Evolutionary conservation across 2,888 invertebrate genomes (phyloP), one percentile per base, ranked within the genome.

Genomic region (Andrena chrysosceles): DNA sequence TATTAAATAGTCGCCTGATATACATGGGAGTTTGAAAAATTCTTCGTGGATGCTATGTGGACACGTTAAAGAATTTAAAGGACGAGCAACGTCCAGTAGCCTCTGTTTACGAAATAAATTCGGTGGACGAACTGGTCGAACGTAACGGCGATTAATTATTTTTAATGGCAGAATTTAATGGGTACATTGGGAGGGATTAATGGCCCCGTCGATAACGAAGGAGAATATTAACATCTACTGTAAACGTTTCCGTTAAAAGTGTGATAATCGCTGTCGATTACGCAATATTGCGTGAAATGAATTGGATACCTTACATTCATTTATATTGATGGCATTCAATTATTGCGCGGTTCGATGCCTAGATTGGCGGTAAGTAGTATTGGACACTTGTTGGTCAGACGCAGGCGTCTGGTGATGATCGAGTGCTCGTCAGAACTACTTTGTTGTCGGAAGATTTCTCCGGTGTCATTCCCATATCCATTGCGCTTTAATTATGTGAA

Each of bases 301-400:
- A n/a, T n/a, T 56, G 26, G 49, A 31, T 42, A 42, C 42, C 42
- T 42, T 42, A 42, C 42, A 3, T 26, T 52, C 23, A 13, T 33
- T 20, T 20, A 59, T 16, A n/a, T 62, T 5, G 60, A 31, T 31
- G 10, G 52, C n/a, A 59, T 59, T 59, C 10, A 59, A 2, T 29
- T 59, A 26, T 59, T 33, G 35, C 35, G 35, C 35, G 31, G 26
- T 23, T n/a, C 2, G 13, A 35, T 31, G 33, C 35, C 35, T 26
- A 48, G 54, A n/a, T 52, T 31, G 35, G 20, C 16, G 29, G 62
- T 54, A 63, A 81, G 80, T 81, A 81, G 80, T 78, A 81, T 71
- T 72, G 63, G 80, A 68, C 80, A 78, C 78, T 78, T 78, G 71
- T 71, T 81, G 72, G 80, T 72, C 80, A 49, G 80, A 72, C 79